Evolutionary conservation across 2,113 vertebrate species (phyloP).

Genomic region (Thomomys bottae): DNA sequence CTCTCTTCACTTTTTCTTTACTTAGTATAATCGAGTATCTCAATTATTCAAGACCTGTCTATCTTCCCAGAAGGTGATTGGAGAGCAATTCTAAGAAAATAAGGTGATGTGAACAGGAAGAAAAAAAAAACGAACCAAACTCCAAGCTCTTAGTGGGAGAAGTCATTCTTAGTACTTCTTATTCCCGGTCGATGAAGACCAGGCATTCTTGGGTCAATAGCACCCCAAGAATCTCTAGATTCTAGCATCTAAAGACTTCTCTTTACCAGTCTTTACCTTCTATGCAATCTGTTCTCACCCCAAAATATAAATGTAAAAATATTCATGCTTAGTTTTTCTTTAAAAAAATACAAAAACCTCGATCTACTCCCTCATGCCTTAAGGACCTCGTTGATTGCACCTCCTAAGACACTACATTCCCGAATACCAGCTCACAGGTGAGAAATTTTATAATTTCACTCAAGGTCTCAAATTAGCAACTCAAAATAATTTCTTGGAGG

Average conservation of each 20-base stretch:
- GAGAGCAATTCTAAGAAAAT: neutral
- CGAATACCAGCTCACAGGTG: neutral
- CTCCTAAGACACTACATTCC: neutral
- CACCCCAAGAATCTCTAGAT: neutral
- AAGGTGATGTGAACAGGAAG: neutral
- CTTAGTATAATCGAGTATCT: neutral
- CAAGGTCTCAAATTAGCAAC: neutral
- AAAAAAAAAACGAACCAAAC: neutral
- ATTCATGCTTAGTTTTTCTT: neutral
- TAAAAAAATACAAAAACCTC: neutral
- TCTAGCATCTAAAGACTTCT: too few relatives aligned
- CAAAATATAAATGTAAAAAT: neutral
- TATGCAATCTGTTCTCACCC: neutral
- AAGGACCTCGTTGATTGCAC: neutral
- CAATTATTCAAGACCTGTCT: neutral
- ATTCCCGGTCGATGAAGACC: rapidly evolving
- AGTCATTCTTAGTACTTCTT: neutral
- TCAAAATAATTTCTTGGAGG: neutral
- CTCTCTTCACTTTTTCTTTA: neutral
- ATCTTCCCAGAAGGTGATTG: neutral
- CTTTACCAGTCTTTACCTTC: neutral
- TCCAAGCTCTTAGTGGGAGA: neutral
- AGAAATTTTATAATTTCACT: neutral
- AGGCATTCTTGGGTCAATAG: too few relatives aligned
- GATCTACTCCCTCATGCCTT: neutral